These are phyloP conservation scores for Yponomeuta malinellus DNA, from an alignment of 2,888 invertebrate species.

Conservation along the genomic window DNA sequence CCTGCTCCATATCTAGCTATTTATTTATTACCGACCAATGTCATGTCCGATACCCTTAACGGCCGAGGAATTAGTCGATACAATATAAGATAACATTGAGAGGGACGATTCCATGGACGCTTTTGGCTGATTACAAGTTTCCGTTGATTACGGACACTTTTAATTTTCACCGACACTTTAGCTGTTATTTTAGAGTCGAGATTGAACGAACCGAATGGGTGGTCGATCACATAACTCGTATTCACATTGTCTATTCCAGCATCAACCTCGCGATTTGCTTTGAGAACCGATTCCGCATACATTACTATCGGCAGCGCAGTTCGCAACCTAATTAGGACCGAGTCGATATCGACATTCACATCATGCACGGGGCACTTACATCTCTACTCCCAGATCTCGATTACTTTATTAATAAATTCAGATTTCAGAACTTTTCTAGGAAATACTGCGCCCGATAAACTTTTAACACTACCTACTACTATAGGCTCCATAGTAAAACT, in stretches of 20 bases:
- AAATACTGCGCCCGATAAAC: neutral
- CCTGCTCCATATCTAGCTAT: slow-evolving; percentile 71
- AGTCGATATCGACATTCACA: slow-evolving; percentile 62
- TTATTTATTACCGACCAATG: slow-evolving; percentile 68
- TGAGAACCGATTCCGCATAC: slow-evolving; percentile 66
- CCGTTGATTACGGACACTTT: neutral
- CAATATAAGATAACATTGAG: slow-evolving; percentile 42
- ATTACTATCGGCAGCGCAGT: slow-evolving; percentile 55
- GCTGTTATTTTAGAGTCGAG: neutral
- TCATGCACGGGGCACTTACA: slow-evolving; percentile 29
- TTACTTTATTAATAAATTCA: neutral
- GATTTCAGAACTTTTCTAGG: neutral
- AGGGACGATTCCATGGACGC: neutral
- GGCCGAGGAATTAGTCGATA: slow-evolving; percentile 57
- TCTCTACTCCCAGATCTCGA: neutral
- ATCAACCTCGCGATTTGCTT: slow-evolving; percentile 74
- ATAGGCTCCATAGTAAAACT: slow-evolving; percentile 14
- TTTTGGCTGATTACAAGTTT: neutral
- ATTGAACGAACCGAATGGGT: slow-evolving; percentile 41
- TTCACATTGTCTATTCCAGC: slow-evolving; percentile 71
- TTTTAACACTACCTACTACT: neutral
- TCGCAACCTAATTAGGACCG: slow-evolving; percentile 62
- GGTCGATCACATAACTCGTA: slow-evolving; percentile 61
- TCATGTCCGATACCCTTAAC: slow-evolving; percentile 64
- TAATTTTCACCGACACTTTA: neutral